These are phyloP conservation scores for Parapristionchus giblindavisi DNA, from an alignment of 2,888 invertebrate species.

Conservation along the genomic window DNA sequence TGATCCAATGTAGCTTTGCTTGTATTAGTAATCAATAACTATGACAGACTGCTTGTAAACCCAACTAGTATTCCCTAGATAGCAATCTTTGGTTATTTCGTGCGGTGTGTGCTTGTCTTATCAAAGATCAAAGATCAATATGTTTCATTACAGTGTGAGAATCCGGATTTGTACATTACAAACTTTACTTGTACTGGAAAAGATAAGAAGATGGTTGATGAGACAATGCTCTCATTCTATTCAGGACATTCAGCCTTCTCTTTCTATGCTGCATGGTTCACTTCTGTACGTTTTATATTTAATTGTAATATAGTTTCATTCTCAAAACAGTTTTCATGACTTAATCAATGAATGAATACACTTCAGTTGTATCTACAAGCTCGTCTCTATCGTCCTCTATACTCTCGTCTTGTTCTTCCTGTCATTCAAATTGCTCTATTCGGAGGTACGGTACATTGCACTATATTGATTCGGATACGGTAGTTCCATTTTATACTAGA, in stretches of 20 bases:
- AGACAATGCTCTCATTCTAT: slow-evolving; percentile 68
- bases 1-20: no score
- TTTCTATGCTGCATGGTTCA: slow-evolving; percentile 69
- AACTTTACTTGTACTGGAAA: slow-evolving; percentile 59
- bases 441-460: slow-evolving; percentile 68
- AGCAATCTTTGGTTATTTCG: no score
- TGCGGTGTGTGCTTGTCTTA: neutral
- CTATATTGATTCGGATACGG: neutral
- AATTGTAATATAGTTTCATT: neutral
- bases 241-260: slow-evolving; percentile 69
- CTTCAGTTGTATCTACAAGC: slow-evolving; percentile 84
- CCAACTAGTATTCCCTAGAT: neutral
- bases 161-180: slow-evolving; percentile 58
- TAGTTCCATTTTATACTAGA: neutral
- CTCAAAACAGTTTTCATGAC: neutral
- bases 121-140: no score
- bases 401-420: slow-evolving; percentile 81
- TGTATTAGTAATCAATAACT: no score
- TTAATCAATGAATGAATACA: no score
- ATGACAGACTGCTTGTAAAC: neutral
- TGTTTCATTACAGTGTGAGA: slow-evolving; percentile 44
- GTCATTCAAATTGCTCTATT: slow-evolving; percentile 85
- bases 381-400: slow-evolving; percentile 82
- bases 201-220: slow-evolving; percentile 61
- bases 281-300: slow-evolving; percentile 55